Evolutionary conservation across 1,140 invertebrate genomes (phyloP).

Genomic region (Lordiphosa stackelbergi): DNA sequence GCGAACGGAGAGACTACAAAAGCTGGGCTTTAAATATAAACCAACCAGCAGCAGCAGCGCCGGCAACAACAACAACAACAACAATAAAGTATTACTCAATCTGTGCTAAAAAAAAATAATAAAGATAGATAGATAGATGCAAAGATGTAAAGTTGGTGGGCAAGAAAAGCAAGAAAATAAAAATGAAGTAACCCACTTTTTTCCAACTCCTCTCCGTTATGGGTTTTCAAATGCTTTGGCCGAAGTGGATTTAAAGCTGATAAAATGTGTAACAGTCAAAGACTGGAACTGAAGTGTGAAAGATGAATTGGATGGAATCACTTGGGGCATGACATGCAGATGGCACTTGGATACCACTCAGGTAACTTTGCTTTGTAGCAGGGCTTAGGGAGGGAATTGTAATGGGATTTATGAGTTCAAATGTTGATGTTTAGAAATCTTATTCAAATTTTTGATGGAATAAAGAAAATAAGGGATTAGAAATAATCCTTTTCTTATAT

Average conservation of each 20-base stretch:
- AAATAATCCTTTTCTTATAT: too few species aligned
- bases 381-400: too few species aligned
- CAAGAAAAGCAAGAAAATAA: constrained; percentile 63
- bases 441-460: too few species aligned
- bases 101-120: constrained; percentile 63
- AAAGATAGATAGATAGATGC: constrained; percentile 63
- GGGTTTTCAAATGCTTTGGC: constrained; percentile 47
- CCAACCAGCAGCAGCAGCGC: constrained; percentile 56
- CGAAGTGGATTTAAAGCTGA: constrained; percentile 13
- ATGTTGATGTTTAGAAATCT: too few species aligned
- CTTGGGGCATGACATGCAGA: constrained; percentile 22
- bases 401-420: too few species aligned
- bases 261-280: constrained; percentile 42
- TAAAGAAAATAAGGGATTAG: too few species aligned
- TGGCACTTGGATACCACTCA: not conserved
- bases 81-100: constrained; percentile 72
- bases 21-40: constrained; percentile 68
- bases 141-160: constrained; percentile 48
- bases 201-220: constrained; percentile 55
- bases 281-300: constrained; percentile 52
- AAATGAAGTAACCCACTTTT: constrained; percentile 73
- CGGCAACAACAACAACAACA: constrained; percentile 35
- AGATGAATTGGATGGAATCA: constrained; percentile 49
- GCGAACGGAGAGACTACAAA: constrained; percentile 40
- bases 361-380: too few species aligned